Evolutionary conservation across 2,888 invertebrate species (phyloP).

Genomic region (Habrosyne pyritoides): DNA sequence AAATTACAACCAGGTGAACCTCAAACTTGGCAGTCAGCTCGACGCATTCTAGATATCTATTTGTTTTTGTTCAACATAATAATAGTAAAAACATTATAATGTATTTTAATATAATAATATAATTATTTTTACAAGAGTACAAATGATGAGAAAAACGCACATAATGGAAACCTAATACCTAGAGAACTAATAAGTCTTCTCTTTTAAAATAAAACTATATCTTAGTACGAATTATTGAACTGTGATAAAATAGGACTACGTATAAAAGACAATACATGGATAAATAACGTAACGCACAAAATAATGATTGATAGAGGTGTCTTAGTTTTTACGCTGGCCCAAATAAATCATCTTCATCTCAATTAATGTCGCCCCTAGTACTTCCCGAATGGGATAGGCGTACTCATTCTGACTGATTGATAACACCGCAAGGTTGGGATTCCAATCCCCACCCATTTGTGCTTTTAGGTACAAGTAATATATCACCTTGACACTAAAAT

Average conservation of each 20-base stretch:
- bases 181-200: too few species aligned
- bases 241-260: too few species aligned
- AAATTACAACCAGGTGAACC: constrained; percentile 4
- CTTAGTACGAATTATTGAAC: background rate
- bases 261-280: constrained; percentile 12
- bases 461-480: background rate
- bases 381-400: constrained; percentile 39
- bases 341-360: constrained; percentile 55
- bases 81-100: background rate
- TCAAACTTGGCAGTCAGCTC: background rate
- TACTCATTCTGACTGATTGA: constrained; percentile 49
- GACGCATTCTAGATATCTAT: background rate
- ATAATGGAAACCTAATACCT: too few species aligned
- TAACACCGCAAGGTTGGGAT: constrained; percentile 26
- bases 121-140: too few species aligned
- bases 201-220: too few species aligned
- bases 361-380: constrained; percentile 49
- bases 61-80: background rate
- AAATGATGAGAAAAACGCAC: too few species aligned
- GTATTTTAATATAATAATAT: background rate
- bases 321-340: constrained; percentile 42
- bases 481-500: background rate
- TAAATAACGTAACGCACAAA: constrained; percentile 21
- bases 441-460: constrained; percentile 13
- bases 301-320: constrained; percentile 47